phyloP scores from a whole-genome alignment of 2,888 invertebrate species.

The Anaspis maculata region DNA sequence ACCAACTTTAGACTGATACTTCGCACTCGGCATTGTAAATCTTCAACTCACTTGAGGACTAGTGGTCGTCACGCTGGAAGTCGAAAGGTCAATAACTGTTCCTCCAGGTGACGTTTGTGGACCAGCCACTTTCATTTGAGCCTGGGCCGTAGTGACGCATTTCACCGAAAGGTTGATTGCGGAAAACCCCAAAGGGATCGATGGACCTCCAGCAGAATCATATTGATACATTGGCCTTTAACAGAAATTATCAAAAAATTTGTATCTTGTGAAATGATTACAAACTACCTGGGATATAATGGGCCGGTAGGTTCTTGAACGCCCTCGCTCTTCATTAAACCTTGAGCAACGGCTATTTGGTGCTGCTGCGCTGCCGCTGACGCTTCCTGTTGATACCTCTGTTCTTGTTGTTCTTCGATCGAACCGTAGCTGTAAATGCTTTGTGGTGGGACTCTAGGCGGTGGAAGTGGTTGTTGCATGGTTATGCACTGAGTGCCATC shows the following conservation, averaged over 20 bases:
- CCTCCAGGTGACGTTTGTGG: slow-evolving; percentile 68
- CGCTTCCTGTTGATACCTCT: slow-evolving; percentile 43
- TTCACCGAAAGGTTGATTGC: slow-evolving; percentile 80
- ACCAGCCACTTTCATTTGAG: slow-evolving; percentile 51
- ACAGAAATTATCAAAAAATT: slow-evolving; percentile 9
- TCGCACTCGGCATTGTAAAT: too few species aligned
- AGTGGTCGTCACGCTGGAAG: slow-evolving; percentile 73
- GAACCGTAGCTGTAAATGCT: slow-evolving; percentile 55
- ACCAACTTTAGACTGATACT: slow-evolving; percentile 27
- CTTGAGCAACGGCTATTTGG: slow-evolving; percentile 47
- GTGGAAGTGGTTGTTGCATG: slow-evolving; percentile 42
- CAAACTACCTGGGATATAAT: slow-evolving; percentile 70
- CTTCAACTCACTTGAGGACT: slow-evolving; percentile 69
- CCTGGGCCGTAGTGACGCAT: slow-evolving; percentile 67
- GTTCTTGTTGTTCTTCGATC: slow-evolving; percentile 53
- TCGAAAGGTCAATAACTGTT: slow-evolving; percentile 79
- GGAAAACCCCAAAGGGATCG: slow-evolving; percentile 66
- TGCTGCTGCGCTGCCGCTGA: slow-evolving; percentile 43
- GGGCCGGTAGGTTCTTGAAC: slow-evolving; percentile 61
- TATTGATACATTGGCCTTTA: slow-evolving; percentile 75
- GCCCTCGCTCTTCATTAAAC: slow-evolving; percentile 59
- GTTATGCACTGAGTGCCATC: slow-evolving; percentile 45
- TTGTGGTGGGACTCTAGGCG: slow-evolving; percentile 44
- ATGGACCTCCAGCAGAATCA: slow-evolving; percentile 61
- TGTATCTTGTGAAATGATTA: slow-evolving; percentile 18